Conservation (phyloP, 2,113 vertebrate species). For the Aptenodytes forsteri region DNA sequence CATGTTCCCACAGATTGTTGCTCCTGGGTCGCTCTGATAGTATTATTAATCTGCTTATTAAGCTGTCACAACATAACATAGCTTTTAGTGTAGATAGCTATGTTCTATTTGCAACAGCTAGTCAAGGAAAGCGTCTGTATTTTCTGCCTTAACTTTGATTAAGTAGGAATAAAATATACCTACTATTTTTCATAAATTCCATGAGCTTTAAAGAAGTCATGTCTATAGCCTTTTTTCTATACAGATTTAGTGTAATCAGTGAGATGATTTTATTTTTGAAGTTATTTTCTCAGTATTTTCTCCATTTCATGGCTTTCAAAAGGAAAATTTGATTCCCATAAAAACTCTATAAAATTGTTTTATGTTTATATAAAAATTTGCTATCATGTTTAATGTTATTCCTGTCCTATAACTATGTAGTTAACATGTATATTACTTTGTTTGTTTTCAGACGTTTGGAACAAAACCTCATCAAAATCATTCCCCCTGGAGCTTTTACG, state of each 20-base stretch:
- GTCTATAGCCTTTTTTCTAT: background rate
- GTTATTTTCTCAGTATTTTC: background rate
- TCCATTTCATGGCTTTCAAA: background rate
- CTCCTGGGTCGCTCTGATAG: background rate
- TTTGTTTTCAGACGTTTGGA: constrained; percentile 88
- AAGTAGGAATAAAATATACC: background rate
- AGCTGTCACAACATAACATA: background rate
- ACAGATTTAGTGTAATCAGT: background rate
- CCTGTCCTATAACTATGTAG: background rate
- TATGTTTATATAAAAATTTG: background rate
- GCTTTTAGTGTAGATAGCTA: background rate
- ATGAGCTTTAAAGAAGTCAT: background rate
- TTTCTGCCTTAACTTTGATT: background rate
- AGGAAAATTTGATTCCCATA: background rate
- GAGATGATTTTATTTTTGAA: background rate
- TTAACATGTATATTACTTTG: constrained; percentile 7
- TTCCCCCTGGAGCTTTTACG: constrained; percentile 91
- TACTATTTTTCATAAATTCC: background rate
- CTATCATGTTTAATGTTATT: background rate
- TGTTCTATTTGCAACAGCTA: background rate
- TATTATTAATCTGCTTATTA: background rate
- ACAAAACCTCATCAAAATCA: constrained; percentile 94
- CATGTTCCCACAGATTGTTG: background rate
- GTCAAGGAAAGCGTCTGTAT: background rate
- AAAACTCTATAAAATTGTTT: background rate